These are phyloP conservation scores for Etheostoma spectabile DNA, from an alignment of 2,113 vertebrate genomes.

Conservation along the genomic window DNA sequence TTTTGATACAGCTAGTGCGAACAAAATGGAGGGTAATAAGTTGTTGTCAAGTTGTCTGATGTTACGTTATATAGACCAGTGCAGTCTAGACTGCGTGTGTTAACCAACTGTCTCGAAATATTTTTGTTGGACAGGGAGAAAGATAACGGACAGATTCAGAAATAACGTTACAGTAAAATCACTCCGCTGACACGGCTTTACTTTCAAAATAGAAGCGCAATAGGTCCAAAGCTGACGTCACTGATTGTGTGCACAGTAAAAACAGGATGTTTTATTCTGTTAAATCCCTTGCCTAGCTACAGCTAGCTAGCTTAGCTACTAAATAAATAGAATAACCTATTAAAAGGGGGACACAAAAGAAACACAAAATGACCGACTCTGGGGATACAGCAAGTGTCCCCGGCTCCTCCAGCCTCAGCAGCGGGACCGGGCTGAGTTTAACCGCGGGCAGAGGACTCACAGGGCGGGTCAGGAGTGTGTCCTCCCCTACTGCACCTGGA, in stretches of 20 bases:
- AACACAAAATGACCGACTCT: slow-evolving; percentile 62
- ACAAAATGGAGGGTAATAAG: slow-evolving; percentile 44
- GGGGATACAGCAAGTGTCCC: slow-evolving; percentile 35
- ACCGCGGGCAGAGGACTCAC: slow-evolving; percentile 55
- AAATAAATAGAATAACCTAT: background rate
- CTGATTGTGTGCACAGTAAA: background rate
- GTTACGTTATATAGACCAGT: background rate
- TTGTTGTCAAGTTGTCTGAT: background rate
- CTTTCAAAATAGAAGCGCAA: background rate
- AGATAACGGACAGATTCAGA: background rate
- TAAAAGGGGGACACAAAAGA: background rate
- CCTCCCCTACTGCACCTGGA: slow-evolving; percentile 67
- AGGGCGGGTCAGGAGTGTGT: slow-evolving; percentile 48
- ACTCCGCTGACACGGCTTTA: too few species aligned
- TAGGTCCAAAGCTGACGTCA: background rate
- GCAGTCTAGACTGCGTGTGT: background rate
- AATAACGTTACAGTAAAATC: background rate
- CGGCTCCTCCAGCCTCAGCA: slow-evolving; percentile 45
- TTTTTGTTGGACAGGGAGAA: background rate
- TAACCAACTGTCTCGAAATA: background rate
- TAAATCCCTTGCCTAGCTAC: too few species aligned
- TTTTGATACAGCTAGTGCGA: background rate
- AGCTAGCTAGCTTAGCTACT: too few species aligned
- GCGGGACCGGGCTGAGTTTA: slow-evolving; percentile 24
- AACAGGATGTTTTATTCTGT: too few species aligned